phyloP scores from a whole-genome alignment of 2,797 vertebrate genomes.

The Perodicticus potto region DNA sequence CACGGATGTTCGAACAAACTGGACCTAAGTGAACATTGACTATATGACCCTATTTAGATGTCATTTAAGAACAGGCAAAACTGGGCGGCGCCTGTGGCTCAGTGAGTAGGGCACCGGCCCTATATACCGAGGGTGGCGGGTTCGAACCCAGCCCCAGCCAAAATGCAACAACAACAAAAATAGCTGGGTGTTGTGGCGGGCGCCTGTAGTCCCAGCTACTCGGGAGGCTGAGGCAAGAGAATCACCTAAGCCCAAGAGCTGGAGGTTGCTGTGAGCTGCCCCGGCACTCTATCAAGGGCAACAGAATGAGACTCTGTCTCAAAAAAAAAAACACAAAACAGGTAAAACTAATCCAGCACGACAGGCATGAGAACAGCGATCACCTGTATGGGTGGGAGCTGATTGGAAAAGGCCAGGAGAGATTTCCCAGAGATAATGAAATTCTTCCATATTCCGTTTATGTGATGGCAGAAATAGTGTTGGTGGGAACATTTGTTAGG shows the following conservation, averaged over 20 bases:
- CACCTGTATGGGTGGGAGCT: neutral
- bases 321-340: neutral
- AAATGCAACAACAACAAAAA: no score
- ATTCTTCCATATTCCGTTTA: neutral
- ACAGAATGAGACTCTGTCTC: no score
- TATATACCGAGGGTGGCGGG: no score
- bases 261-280: no score
- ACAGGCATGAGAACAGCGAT: neutral
- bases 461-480: neutral
- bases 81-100: neutral
- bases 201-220: no score
- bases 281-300: no score
- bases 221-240: no score
- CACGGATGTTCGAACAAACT: neutral
- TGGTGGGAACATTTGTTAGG: neutral
- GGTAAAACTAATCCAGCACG: neutral
- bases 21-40: neutral
- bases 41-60: neutral
- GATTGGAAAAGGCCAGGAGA: neutral
- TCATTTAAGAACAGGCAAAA: neutral
- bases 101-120: no score
- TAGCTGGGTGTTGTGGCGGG: no score
- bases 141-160: no score
- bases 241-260: no score
- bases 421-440: neutral